Evolutionary conservation across 2,888 invertebrate species (phyloP), one percentile per base, ranked within the genome.

Genomic region (Rutpela maculata): DNA sequence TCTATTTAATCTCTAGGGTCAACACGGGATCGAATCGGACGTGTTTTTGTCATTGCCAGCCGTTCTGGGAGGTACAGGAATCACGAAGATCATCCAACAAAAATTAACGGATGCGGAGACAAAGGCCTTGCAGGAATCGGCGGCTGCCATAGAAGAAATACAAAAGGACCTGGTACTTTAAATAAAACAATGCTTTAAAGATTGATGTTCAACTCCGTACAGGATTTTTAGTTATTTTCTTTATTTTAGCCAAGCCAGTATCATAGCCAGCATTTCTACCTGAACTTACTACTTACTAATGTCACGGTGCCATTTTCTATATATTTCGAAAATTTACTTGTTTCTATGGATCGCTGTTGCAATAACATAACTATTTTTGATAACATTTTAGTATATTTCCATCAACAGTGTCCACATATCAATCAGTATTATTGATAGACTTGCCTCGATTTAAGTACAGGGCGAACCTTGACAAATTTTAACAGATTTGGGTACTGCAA

Each of bases 21-120:
- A 93, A 84, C 96, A 97, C 86, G 96, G 94, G 19, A 95, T 98
- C 81, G 91, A 93, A 0, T 92, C 95, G 50, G 96, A 97, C 80
- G 96, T 97, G 12, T 98, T 95, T 90, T 91, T 98, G 69, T 97
- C 97, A 0, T 90, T 98, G 77, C 98, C 98, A 6, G 95, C 95
- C 85, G 93, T 95, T 18, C 87, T 97, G 73, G 94, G 95, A 50
- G 91, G 92, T 81, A 91, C 92, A 76, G 96, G 96, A 50, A 93
- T 97, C 1, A 93, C 92, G 0, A 93, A 94, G 84, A 90, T 96
- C 78, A 93, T 97, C 69, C 92, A 94, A 74, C 96, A 96, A 89
- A 93, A 93, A 50, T 91, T 97, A 78, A 94, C 93, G 0, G 91
- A 92, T 0, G 88, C 89, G 5, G 97, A 97, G 89, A 86, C 90